Base-by-base conservation (phyloP, 2,888 invertebrate species). In the Branchipolynoe longqiensis region DNA sequence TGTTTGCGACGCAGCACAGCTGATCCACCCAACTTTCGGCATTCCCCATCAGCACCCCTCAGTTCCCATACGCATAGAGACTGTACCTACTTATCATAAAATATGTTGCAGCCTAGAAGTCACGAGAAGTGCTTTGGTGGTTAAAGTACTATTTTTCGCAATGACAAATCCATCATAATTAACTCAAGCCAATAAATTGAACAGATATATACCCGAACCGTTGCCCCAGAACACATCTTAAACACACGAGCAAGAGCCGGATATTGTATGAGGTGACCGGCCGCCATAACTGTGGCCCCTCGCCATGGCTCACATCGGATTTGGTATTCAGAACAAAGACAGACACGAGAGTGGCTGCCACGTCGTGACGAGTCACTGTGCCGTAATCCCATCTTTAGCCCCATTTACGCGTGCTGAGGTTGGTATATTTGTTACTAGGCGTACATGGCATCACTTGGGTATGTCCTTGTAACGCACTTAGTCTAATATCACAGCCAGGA, bases 41-140 rank as follows among this genome's bases (percentile, higher is more conserved):
- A 83, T 33, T 31, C n/a, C 59, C 83, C 64, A 83, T 4, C 83
- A 62, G 62, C 38, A 28, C 83, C 83, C 41, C 83, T 59, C 64
- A n/a, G 83, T 38, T 40, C 28, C 64, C 69, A 14, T 33, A 69
- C 69, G 33, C 69, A 33, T 33, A 69, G 69, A 18, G 8, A 33
- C 36, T 36, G 69, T 31, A 40, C 62, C 59, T 83, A 62, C 59
- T 83, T 83, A 83, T 33, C 83, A 83, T 83, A 83, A 83, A 36
- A 41, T 83, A 83, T 83, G 83, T 22, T 18, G 40, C 58, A 3
- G 58, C 38, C 18, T 69, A 3, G 14, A 69, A 69, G 69, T 69
- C 69, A 69, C 33, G 38, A 4, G 36, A 69, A 69, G 69, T 69
- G 3, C 69, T 69, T 69, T 69, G 2, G 33, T 33, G 8, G 6